phyloP scores from a whole-genome alignment of 2,797 vertebrate genomes.

The Pogoniulus pusillus region DNA sequence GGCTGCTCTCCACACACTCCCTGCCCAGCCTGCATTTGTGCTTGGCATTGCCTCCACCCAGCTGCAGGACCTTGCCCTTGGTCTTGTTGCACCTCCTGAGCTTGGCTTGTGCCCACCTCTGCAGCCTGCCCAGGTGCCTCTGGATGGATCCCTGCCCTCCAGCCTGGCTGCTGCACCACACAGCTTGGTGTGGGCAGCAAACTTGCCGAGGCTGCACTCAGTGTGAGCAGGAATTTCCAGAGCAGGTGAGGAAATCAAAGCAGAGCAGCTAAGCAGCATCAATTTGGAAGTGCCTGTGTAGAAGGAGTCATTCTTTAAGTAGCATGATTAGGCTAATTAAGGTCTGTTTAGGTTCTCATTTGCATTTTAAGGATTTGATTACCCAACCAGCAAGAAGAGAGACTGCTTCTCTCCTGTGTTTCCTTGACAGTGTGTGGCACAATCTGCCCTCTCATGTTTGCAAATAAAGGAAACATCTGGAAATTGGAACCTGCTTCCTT shows the following conservation, averaged over 20 bases:
- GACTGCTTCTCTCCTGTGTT: background rate
- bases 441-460: slow-evolving; percentile 1
- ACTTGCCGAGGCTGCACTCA: too few species aligned
- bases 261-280: background rate
- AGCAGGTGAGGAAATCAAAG: background rate
- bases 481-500: background rate
- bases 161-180: too few species aligned
- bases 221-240: background rate
- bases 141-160: too few species aligned
- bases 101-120: too few species aligned
- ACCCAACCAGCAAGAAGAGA: slow-evolving; percentile 10
- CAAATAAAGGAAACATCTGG: slow-evolving; percentile 23
- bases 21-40: too few species aligned
- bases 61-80: too few species aligned
- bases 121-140: too few species aligned
- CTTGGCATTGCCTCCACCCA: too few species aligned
- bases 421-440: background rate
- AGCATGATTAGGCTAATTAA: slow-evolving; percentile 41
- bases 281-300: background rate
- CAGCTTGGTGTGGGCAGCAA: too few species aligned
- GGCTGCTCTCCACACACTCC: too few species aligned
- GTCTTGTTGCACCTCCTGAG: too few species aligned
- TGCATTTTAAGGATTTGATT: slow-evolving; percentile 51
- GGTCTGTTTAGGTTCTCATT: slow-evolving; percentile 47
- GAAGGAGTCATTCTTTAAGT: background rate